phyloP scores from a whole-genome alignment of 2,797 vertebrate species.

The Galaxias olidus region DNA sequence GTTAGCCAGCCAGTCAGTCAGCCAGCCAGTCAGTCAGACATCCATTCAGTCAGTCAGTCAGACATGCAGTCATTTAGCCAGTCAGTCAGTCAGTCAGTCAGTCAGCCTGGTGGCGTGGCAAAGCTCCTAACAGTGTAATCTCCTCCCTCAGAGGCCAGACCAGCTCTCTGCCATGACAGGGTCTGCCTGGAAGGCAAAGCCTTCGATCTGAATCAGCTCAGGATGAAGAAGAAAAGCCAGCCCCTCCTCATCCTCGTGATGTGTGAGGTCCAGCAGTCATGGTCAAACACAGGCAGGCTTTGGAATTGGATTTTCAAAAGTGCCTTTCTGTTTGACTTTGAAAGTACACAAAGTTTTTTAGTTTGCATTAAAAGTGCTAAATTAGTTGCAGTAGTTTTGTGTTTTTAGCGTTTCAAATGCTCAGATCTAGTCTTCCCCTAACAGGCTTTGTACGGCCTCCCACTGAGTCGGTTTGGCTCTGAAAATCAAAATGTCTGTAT shows the following conservation, averaged over 20 bases:
- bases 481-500: no score
- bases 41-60: constrained; percentile 34
- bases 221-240: constrained; percentile 14
- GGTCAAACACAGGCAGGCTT: constrained; percentile 41
- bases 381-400: no score
- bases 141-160: constrained; percentile 38
- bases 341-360: constrained; percentile 4
- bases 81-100: background rate
- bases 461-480: no score
- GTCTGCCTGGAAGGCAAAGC: constrained; percentile 50
- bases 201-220: constrained; percentile 38
- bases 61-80: constrained; percentile 34
- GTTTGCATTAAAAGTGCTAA: no score
- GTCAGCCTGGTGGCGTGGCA: constrained; percentile 26
- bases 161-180: constrained; percentile 28
- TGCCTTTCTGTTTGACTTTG: constrained; percentile 36
- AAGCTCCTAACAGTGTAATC: constrained; percentile 46
- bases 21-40: no score
- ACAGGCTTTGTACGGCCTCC: no score
- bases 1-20: constrained; percentile 36
- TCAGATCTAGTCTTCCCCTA: no score
- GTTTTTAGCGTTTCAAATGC: no score
- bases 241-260: constrained; percentile 11
- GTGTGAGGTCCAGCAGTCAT: constrained; percentile 32
- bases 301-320: constrained; percentile 30